A percentile compares a stretch with the other conserved stretches of the same genome.
Conservation (phyloP, 2,797 vertebrate species). For the Sebastes vulpes region DNA sequence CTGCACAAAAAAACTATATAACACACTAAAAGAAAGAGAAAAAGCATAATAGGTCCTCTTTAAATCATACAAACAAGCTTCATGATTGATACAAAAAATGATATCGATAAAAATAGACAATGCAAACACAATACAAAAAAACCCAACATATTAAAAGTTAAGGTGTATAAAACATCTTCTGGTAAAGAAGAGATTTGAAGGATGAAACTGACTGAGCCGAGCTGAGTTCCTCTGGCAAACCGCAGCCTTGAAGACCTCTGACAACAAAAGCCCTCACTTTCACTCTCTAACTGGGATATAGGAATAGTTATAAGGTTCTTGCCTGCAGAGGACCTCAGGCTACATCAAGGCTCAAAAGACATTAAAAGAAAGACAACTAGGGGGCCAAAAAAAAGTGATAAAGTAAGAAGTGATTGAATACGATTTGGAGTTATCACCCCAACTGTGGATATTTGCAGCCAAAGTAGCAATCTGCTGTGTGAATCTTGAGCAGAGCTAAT, state of each 20-base stretch:
- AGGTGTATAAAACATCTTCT: not conserved
- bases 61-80: not conserved
- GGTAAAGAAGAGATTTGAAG: not conserved
- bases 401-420: not conserved
- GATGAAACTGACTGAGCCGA: not conserved
- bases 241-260: slow-evolving; percentile 21
- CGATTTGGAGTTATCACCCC: not conserved
- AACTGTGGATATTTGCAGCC: not conserved
- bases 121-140: not conserved
- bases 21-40: too few species aligned
- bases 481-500: not conserved
- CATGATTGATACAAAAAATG: not conserved
- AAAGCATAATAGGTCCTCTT: not conserved
- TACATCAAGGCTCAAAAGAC: not conserved
- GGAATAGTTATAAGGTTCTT: slow-evolving; percentile 8
- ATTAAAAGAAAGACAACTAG: not conserved
- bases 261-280: slow-evolving; percentile 19
- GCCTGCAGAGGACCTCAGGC: slow-evolving; percentile 6
- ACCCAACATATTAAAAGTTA: not conserved
- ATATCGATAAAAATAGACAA: not conserved
- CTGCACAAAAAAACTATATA: too few species aligned
- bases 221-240: slow-evolving; percentile 17
- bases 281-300: not conserved
- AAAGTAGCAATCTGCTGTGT: not conserved
- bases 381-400: not conserved